Conservation (phyloP, 64 coral and sea anemone species). For the Dendronephthya gigantea region DNA sequence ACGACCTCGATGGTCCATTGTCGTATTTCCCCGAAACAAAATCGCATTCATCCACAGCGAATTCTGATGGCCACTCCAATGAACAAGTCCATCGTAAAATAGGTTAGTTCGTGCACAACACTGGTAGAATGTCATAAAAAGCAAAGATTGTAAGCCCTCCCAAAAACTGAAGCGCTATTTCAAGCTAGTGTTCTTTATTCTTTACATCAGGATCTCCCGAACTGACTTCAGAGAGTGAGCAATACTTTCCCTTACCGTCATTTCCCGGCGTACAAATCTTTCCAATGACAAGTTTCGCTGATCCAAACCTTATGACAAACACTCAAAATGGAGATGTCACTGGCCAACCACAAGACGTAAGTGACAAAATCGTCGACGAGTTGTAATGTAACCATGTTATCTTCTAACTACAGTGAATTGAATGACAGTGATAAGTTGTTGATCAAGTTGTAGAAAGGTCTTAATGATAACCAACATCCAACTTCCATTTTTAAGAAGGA, state of each 20-base stretch:
- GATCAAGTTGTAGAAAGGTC: no score
- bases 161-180: no score
- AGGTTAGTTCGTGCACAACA: background rate
- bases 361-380: background rate
- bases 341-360: background rate
- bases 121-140: no score
- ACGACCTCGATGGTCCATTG: background rate
- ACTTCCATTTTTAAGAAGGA: slow-evolving; percentile 53
- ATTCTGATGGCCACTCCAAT: background rate
- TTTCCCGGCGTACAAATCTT: background rate
- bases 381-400: background rate
- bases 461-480: no score
- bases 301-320: background rate
- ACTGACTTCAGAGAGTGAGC: background rate
- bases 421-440: no score
- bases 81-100: background rate
- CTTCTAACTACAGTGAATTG: background rate
- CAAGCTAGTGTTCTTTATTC: background rate
- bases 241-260: background rate
- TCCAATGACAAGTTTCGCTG: background rate
- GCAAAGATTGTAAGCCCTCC: no score
- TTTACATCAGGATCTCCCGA: background rate
- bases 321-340: background rate
- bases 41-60: background rate
- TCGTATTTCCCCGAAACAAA: background rate